A percentile compares a stretch with the other conserved stretches of the same genome.
phyloP scores from a whole-genome alignment of 2,797 vertebrate species.

The Leptoclinus maculatus region DNA sequence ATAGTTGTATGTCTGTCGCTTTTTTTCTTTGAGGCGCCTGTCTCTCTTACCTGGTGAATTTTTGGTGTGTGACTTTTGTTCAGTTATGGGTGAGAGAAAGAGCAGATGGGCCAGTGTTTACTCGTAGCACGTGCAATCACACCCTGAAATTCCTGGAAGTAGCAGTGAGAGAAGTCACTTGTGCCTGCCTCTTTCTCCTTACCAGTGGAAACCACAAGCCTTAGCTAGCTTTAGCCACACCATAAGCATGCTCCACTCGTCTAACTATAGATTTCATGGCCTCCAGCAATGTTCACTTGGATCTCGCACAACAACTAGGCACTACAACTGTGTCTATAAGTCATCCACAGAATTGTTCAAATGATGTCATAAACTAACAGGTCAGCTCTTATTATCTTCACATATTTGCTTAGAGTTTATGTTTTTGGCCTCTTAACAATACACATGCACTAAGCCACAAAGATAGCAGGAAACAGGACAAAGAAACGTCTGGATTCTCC shows the following conservation, averaged over 20 bases:
- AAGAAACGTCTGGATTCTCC: constrained; percentile 49
- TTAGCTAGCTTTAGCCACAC: constrained; percentile 61
- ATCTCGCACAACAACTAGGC: constrained; percentile 37
- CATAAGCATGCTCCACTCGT: constrained; percentile 40
- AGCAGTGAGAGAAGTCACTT: constrained; percentile 49
- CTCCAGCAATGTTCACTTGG: constrained; percentile 48
- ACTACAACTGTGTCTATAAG: constrained; percentile 14
- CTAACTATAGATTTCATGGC: constrained; percentile 67
- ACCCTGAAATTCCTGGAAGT: constrained; percentile 64
- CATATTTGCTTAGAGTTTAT: constrained; percentile 15
- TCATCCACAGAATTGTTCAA: constrained; percentile 23
- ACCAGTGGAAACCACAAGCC: constrained; percentile 63
- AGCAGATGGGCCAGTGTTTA: constrained; percentile 51
- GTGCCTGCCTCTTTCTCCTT: constrained; percentile 57
- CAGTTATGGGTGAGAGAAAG: constrained; percentile 35
- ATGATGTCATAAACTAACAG: constrained; percentile 19
- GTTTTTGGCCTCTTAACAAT: constrained; percentile 19
- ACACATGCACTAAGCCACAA: constrained; percentile 29
- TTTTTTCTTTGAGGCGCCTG: constrained; percentile 14
- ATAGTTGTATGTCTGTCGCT: constrained; percentile 35
- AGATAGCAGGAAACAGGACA: constrained; percentile 55
- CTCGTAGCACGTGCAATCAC: constrained; percentile 48
- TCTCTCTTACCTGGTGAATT: constrained; percentile 24
- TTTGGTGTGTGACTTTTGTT: constrained; percentile 32
- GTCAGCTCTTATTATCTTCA: constrained; percentile 33